A percentile compares a stretch with the other conserved stretches of the same genome.
Conservation (phyloP, 2,113 vertebrate species). For the Rhegmatorhina hoffmannsi region DNA sequence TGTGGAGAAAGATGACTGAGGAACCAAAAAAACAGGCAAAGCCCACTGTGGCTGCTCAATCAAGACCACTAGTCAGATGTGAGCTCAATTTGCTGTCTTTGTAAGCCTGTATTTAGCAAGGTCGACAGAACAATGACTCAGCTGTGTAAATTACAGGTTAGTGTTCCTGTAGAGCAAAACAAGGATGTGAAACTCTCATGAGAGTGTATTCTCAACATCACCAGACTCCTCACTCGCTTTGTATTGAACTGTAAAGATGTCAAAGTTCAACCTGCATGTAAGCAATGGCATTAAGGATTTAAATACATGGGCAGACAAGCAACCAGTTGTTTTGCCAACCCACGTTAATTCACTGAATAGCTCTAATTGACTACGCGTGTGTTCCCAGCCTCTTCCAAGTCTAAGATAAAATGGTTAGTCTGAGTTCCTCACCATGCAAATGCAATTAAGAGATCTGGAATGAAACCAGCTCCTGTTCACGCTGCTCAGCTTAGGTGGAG, state of each 20-base stretch:
- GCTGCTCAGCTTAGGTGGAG: neutral
- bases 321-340: neutral
- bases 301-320: neutral
- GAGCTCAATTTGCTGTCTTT: neutral
- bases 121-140: slow-evolving; percentile 34
- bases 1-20: neutral
- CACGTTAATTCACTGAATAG: neutral
- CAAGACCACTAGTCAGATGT: neutral
- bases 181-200: neutral
- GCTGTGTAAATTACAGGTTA: neutral
- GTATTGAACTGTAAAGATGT: neutral
- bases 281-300: neutral
- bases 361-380: neutral
- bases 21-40: neutral
- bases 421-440: neutral
- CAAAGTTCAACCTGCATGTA: neutral
- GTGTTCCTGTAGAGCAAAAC: neutral
- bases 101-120: slow-evolving; percentile 4
- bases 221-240: neutral
- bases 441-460: neutral
- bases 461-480: neutral
- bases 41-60: neutral
- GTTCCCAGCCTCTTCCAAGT: neutral
- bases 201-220: neutral
- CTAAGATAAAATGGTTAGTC: neutral